Evolutionary conservation across 2,113 vertebrate species (phyloP), one percentile per base, ranked within the genome.

Genomic region (Limanda limanda): DNA sequence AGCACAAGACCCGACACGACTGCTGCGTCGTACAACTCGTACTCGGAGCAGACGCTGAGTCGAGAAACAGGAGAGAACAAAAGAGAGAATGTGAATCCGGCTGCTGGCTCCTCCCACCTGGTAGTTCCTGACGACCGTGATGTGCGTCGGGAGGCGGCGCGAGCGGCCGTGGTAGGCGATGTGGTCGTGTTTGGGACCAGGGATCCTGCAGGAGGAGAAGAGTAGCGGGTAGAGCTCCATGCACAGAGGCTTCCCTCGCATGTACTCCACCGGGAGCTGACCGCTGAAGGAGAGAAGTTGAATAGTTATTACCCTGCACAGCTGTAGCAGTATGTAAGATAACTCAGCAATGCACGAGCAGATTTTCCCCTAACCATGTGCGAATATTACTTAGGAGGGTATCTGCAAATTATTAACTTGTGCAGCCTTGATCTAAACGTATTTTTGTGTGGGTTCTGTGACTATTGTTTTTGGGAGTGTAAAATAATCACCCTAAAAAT

Each of bases 81-180:
- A 27, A 18, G 20, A 51, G 27, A 35, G 42, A 20, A 62, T 3
- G 0, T 51, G 51, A 24, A 27, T 5, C 59, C 2, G 4, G 27
- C 21, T 52, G 24, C 1, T 11, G 13, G 17, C 42, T 9, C 3
- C 0, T 14, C 79, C 55, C 84, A 96, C 96, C 95, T 96, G 96
- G 88, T 95, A 96, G 90, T 96, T 96, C 68, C 95, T 87, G 79
- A 95, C 95, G 5, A 96, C 95, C 0, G 95, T 96, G 90, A 96
- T 94, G 86, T 95, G 94, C 0, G 92, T 89, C 0, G 95, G 92
- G 0, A 89, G 90, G 5, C 90, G 93, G 0, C 93, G 92, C 3
- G 88, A 70, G 13, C 74, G 86, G 4, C 93, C 93, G 3, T 95
- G 80, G 76, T 95, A 92, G 18, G 93, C 79, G 15, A 96, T 87